Percentiles rank a stretch among this genome's conserved stretches.
These are phyloP conservation scores for Zygaena filipendulae DNA, from an alignment of 2,888 invertebrate species.

Conservation along the genomic window DNA sequence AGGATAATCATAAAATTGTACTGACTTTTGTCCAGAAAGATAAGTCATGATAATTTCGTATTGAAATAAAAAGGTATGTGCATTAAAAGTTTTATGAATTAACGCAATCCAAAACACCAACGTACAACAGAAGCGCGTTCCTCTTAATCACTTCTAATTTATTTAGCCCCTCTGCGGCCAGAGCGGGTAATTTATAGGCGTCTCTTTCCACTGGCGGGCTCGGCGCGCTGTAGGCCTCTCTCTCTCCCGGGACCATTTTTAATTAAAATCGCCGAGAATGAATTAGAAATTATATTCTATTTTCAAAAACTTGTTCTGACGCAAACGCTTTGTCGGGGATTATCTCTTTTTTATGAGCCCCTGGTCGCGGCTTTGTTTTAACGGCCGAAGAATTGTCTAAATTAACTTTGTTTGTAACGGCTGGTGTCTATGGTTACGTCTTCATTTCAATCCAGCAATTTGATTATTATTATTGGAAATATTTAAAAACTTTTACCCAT, in stretches of 20 bases:
- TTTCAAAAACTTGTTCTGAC: conserved; percentile 66
- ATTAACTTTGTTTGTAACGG: conserved; percentile 43
- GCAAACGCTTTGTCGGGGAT: conserved; percentile 55
- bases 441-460: conserved; percentile 44
- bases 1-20: conserved; percentile 22
- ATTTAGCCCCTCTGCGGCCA: conserved; percentile 61
- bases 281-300: conserved; percentile 70
- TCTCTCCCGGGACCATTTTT: conserved; percentile 63
- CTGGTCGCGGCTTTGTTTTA: conserved; percentile 59
- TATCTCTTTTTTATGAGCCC: conserved; percentile 67
- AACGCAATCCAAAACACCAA: conserved; percentile 14
- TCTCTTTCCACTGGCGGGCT: conserved; percentile 46
- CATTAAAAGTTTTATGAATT: too few species aligned
- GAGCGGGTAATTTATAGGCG: conserved; percentile 53
- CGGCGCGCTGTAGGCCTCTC: conserved; percentile 36
- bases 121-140: conserved; percentile 54
- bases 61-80: background rate
- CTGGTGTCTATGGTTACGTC: conserved; percentile 47
- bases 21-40: conserved; percentile 20
- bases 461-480: conserved; percentile 40
- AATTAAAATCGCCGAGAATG: conserved; percentile 67
- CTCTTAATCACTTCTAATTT: conserved; percentile 69
- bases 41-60: background rate
- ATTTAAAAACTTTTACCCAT: too few species aligned
- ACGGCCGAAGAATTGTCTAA: conserved; percentile 55